Evolutionary conservation across 2,797 vertebrate genomes (phyloP).

Genomic region (Furcifer pardalis): DNA sequence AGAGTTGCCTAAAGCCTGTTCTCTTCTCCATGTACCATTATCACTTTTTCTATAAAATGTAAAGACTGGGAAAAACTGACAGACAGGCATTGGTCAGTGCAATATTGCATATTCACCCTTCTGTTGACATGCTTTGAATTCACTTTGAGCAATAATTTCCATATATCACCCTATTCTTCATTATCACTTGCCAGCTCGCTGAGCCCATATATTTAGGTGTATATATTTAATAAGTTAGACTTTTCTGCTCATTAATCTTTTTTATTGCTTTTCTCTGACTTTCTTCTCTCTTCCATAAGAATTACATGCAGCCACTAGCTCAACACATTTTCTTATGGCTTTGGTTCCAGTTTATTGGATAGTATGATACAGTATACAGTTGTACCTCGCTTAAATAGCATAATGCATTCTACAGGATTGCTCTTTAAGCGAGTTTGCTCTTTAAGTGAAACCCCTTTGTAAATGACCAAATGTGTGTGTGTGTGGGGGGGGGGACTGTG

Average conservation of each 20-base stretch:
- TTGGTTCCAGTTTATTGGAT: not conserved
- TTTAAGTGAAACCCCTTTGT: too few relatives aligned
- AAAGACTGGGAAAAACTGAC: not conserved
- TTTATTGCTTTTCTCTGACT: conserved; percentile 7
- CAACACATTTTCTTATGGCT: not conserved
- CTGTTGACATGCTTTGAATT: not conserved
- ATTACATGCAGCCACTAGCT: not conserved
- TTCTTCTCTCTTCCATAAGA: not conserved
- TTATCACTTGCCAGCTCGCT: not conserved
- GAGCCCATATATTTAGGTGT: not conserved
- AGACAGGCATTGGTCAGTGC: not conserved
- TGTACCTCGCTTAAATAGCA: too few relatives aligned
- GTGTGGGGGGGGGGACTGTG: too few relatives aligned
- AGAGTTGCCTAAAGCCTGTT: too few relatives aligned
- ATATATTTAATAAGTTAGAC: conserved; percentile 1
- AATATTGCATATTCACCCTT: not conserved
- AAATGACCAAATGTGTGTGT: too few relatives aligned
- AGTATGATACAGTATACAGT: too few relatives aligned
- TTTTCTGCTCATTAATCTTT: conserved; percentile 24
- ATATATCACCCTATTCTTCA: not conserved
- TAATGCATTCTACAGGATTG: too few relatives aligned
- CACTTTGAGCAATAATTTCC: not conserved
- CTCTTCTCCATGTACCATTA: too few relatives aligned
- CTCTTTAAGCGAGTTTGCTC: too few relatives aligned
- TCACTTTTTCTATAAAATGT: not conserved